A percentile compares a stretch with the other conserved stretches of the same genome.
phyloP scores from a whole-genome alignment of 2,888 invertebrate species.

The Lochmaea crataegi region DNA sequence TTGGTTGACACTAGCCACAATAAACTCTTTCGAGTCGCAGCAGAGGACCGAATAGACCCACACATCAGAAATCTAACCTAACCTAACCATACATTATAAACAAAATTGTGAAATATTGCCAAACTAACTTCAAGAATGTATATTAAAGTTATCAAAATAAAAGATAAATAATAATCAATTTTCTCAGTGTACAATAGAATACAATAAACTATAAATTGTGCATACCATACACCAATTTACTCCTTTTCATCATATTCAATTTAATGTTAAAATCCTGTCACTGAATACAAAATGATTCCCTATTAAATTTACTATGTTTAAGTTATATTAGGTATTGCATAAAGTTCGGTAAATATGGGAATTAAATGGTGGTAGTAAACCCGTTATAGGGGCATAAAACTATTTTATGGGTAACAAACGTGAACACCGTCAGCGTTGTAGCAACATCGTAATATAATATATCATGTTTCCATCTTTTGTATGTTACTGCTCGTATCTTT shows the following conservation, averaged over 20 bases:
- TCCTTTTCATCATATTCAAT: not conserved
- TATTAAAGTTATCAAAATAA: too few species aligned
- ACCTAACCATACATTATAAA: too few species aligned
- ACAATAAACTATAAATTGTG: not conserved
- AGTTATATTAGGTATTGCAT: slow-evolving; percentile 41
- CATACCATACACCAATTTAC: not conserved
- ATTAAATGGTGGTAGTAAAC: slow-evolving; percentile 60
- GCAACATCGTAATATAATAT: slow-evolving; percentile 30
- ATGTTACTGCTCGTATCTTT: slow-evolving; percentile 25
- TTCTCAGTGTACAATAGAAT: not conserved
- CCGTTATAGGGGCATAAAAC: slow-evolving; percentile 57
- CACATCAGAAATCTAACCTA: too few species aligned
- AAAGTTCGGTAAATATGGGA: slow-evolving; percentile 56
- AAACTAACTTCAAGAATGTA: too few species aligned
- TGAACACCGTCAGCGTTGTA: slow-evolving; percentile 54
- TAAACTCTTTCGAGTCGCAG: too few species aligned
- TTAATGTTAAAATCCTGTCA: slow-evolving; percentile 6
- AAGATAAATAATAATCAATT: too few species aligned
- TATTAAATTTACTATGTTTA: slow-evolving; percentile 18
- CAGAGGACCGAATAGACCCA: too few species aligned
- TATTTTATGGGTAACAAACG: slow-evolving; percentile 57
- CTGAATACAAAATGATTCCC: slow-evolving; percentile 9
- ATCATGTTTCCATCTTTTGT: slow-evolving; percentile 31
- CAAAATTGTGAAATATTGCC: too few species aligned
- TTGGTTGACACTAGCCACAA: too few species aligned